A percentile compares a stretch with the other conserved stretches of the same genome.
phyloP scores from a whole-genome alignment of 2,797 vertebrate species.

The Australoheros facetus region DNA sequence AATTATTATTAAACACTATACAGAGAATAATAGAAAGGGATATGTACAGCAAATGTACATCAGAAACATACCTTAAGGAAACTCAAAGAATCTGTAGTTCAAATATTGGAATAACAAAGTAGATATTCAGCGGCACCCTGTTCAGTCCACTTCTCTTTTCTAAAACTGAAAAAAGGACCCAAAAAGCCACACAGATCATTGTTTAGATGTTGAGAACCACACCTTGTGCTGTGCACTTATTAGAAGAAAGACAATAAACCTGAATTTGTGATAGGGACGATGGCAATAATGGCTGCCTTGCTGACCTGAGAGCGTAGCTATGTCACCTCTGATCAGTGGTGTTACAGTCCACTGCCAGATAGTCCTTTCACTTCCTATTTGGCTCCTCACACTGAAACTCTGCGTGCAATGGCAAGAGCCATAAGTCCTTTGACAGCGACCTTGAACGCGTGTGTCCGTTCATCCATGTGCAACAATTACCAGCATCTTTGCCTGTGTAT shows the following conservation, averaged over 20 bases:
- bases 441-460: constrained; percentile 63
- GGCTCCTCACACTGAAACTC: constrained; percentile 63
- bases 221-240: constrained; percentile 37
- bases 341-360: constrained; percentile 70
- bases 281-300: constrained; percentile 58
- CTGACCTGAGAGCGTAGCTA: constrained; percentile 65
- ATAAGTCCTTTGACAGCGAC: constrained; percentile 77
- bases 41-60: not conserved
- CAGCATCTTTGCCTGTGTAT: constrained; percentile 28
- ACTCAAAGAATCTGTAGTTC: not conserved
- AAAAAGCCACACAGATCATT: constrained; percentile 19
- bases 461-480: constrained; percentile 54
- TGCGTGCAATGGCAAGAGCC: constrained; percentile 56
- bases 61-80: not conserved
- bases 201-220: constrained; percentile 26
- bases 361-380: constrained; percentile 79
- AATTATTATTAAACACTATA: not conserved
- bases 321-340: constrained; percentile 79
- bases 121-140: not conserved
- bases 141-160: not conserved
- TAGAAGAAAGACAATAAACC: constrained; percentile 55
- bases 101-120: too few species aligned
- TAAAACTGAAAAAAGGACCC: constrained; percentile 22
- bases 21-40: not conserved
- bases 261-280: constrained; percentile 63